Base-by-base conservation (phyloP, 2,113 vertebrate genomes). In the Baryphthengus martii region DNA sequence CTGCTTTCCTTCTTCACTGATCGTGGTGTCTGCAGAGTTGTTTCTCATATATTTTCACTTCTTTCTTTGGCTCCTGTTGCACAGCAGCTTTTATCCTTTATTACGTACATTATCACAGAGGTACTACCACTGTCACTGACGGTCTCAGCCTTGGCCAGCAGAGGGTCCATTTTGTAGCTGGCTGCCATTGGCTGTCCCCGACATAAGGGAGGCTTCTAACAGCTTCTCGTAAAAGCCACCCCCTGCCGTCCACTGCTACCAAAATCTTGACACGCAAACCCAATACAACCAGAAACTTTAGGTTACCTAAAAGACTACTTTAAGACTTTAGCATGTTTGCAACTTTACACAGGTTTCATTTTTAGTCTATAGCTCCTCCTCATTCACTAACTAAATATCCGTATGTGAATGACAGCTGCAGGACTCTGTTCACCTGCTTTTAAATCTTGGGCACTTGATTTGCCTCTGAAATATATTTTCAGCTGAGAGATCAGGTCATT, bases 81-180 rank as follows among this genome's bases (percentile, higher is more conserved):
- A 2, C 16, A 74, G 26, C 7, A 2, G 6, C 15, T 37, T 17
- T 45, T 15, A 39, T 66, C 45, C n/a, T n/a, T n/a, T n/a, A n/a
- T 66, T 29, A 50, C 31, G 24, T 23, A 29, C 0, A 0, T 84
- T 80, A 67, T 10, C 13, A 2, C 17, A 56, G 25, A 26, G 9
- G 9, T 0, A 0, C 8, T 53, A 10, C 49, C 6, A 9, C 18
- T 2, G 2, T 76, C 4, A 3, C 11, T 37, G 17, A 17, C n/a
- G 47, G 7, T 17, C 29, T 65, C 3, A 2, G 29, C 10, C 8
- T 78, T 63, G 33, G 18, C 25, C 65, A 26, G 29, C 0, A 1
- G 31, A 13, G 7, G 9, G 3, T 62, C 45, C 3, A 1, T 33
- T 40, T 45, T 33, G 15, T 33, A 50, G 33, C 9, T 4, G 4